phyloP scores from a whole-genome alignment of 2,888 invertebrate genomes.

The Macrophya alboannulata region DNA sequence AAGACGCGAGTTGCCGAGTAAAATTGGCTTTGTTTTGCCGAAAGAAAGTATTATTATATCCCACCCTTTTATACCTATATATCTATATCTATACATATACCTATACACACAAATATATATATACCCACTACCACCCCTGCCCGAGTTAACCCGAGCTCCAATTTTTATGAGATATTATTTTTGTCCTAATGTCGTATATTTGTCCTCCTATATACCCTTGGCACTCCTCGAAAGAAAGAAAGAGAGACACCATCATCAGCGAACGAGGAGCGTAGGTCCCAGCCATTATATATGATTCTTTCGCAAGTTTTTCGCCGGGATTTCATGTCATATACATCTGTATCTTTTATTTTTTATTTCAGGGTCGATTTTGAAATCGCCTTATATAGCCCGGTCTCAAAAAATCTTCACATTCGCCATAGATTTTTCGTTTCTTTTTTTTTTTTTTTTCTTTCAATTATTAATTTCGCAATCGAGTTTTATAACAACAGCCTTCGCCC shows the following conservation, averaged over 20 bases:
- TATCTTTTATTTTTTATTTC: background rate
- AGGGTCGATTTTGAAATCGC: background rate
- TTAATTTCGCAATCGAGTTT: conserved; percentile 11
- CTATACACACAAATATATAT: too few relatives aligned
- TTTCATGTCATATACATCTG: background rate
- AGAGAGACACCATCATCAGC: background rate
- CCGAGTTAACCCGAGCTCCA: conserved; percentile 7
- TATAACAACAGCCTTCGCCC: background rate
- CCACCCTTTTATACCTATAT: background rate
- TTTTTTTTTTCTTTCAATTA: background rate
- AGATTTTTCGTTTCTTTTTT: background rate
- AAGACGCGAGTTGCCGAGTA: conserved; percentile 54
- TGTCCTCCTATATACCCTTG: background rate
- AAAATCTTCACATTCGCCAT: background rate
- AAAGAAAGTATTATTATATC: conserved; percentile 45
- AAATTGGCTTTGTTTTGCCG: conserved; percentile 72
- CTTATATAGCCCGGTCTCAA: background rate
- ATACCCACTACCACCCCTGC: background rate
- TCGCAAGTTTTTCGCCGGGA: background rate
- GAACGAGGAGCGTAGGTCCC: background rate
- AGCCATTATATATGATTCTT: background rate
- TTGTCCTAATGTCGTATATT: conserved; percentile 26
- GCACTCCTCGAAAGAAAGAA: background rate
- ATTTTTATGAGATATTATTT: conserved; percentile 52
- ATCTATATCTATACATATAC: too few relatives aligned